Base-by-base conservation (phyloP, 2,113 vertebrate species). In the Bagarius yarrelli region DNA sequence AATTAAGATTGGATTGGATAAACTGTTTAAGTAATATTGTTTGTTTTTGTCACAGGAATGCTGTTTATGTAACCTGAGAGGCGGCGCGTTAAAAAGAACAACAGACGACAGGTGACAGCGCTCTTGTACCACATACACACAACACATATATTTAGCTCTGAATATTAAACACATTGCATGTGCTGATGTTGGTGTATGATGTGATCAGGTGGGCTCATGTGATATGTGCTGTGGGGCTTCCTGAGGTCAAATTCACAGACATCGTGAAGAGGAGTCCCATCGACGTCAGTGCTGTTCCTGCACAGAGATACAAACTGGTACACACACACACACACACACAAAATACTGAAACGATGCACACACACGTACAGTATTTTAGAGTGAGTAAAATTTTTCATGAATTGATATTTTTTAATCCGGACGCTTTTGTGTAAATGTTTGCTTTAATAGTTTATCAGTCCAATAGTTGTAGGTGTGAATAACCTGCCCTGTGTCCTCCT, bases 51-150 rank as follows among this genome's bases (percentile, higher is more conserved):
- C 84, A 84, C 88, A 99, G 97, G 96, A 98, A 85, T 99, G 97
- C 88, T 97, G 95, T 91, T 95, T 99, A 18, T 99, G 98, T 92
- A 99, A 95, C 92, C 93, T 99, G 88, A 93, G 97, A 93, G 98
- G 97, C 57, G 98, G 98, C 77, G 98, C 97, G 19, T 93, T 99
- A 82, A 98, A 99, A 90, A 91, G 93, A 92, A 98, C 98, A 67
- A 94, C 93, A 78, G 95, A 97, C 69, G 90, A 95, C 86, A 96
- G 94, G 97, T 98, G 94, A 96, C 93, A 14, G 1, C 44, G 14
- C 19, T 67, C 27, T 40, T 23, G 21, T 57, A 23, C 8, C 3
- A 8, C 36, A 40, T 4, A 40, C 36, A 40, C 8, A 40, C 8
- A 40, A 3, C 3, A 40, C 36, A 47, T 8, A 11, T 47, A 47